Evolutionary conservation across 1,140 invertebrate species (phyloP), one percentile per base, ranked within the genome.

Genomic region (Babylonia areolata): DNA sequence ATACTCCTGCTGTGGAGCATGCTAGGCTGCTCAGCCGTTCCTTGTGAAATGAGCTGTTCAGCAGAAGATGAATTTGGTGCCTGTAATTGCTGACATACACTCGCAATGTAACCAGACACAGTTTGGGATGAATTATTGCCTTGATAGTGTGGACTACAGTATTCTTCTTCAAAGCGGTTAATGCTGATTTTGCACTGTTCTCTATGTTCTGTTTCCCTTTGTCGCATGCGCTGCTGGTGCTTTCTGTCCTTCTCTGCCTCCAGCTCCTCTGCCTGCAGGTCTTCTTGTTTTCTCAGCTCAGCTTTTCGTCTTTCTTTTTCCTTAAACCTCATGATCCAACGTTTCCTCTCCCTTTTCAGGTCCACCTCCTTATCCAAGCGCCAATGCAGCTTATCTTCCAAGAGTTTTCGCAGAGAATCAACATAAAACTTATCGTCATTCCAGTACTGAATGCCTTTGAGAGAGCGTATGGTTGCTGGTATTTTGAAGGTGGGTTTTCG

Each of bases 351-450:
- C 9, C 23, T n/a, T 39, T 39, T 37, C 58, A 35, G 31, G 28
- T 82, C 81, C 46, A 23, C 31, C 20, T 82, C 46, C 33, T 40
- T 58, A 5, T 54, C 31, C 51, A 54, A 33, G 11, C 81, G 46
- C 42, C 58, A 33, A 33, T 64, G 42, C 28, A 84, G 58, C 20
- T 71, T 69, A 17, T 84, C 82, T 9, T 84, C 64, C 39, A 84
- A 73, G 17, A 84, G 64, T n/a, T 69, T 84, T 17, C 54, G 58
- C 28, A 84, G 33, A 3, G 82, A 84, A 31, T 69, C 54, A 39
- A 69, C 54, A 40, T 84, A 84, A 73, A 84, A 84, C 33, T 84
- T 71, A 28, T 84, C 82, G 17, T 71, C 82, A 39, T 31, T 71
- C 82, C 54, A 84, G 39, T 64, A 64, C 58, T 64, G 58, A n/a